phyloP scores from a whole-genome alignment of 2,797 vertebrate genomes.

The Crypturellus tataupa region DNA sequence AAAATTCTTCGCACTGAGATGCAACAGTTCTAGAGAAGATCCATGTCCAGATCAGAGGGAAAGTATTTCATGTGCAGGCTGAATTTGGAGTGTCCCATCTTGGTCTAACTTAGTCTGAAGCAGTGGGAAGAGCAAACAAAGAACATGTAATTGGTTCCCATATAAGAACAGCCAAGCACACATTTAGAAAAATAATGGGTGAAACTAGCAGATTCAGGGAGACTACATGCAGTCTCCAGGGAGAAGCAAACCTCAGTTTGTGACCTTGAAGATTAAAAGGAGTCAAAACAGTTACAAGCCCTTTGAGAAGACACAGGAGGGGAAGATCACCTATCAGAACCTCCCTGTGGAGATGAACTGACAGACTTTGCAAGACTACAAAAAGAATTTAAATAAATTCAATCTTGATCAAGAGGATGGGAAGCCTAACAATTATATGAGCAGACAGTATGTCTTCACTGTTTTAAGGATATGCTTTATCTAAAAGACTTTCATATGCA shows the following conservation, averaged over 20 bases:
- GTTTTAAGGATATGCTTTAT: neutral
- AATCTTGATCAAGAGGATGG: neutral
- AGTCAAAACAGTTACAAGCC: neutral
- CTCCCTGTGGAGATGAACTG: neutral
- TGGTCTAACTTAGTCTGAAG: neutral
- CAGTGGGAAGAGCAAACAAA: conserved; percentile 46
- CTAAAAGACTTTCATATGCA: neutral
- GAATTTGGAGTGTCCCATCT: conserved; percentile 19
- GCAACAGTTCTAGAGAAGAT: neutral
- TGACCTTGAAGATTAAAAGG: conserved; percentile 40
- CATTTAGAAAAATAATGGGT: neutral
- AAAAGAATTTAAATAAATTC: neutral
- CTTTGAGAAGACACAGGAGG: neutral
- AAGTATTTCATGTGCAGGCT: neutral
- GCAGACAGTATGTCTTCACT: neutral
- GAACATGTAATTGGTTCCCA: neutral
- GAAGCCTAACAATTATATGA: neutral
- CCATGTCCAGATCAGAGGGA: neutral
- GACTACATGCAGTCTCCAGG: neutral
- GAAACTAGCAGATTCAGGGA: conserved; percentile 27
- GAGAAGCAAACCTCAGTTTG: conserved; percentile 34
- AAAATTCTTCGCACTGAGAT: neutral
- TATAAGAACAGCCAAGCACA: neutral
- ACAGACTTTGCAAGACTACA: neutral
- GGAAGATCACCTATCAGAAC: neutral